Evolutionary conservation across 2,797 vertebrate genomes (phyloP).

Genomic region (Heterohyrax brucei): DNA sequence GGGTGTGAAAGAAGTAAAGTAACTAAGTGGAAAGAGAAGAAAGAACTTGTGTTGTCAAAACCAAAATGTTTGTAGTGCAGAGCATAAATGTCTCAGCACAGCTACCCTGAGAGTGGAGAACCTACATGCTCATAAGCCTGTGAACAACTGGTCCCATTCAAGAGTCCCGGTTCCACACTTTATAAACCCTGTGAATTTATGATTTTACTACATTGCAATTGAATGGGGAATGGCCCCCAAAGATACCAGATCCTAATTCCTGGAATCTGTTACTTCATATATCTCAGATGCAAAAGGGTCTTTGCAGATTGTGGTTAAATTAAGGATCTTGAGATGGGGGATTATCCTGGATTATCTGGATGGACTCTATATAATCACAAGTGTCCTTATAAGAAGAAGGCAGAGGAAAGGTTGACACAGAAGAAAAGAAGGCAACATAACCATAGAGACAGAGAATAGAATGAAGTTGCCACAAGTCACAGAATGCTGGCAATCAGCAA

Average conservation of each 20-base stretch:
- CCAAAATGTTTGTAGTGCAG: not conserved
- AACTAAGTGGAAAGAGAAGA: not conserved
- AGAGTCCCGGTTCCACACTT: not conserved
- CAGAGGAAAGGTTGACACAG: not conserved
- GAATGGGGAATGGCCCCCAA: not conserved
- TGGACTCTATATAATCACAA: not conserved
- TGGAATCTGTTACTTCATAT: not conserved
- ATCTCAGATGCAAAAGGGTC: not conserved
- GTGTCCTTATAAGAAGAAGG: not conserved
- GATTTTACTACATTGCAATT: not conserved
- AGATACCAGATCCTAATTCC: not conserved
- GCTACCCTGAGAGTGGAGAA: not conserved
- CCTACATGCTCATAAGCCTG: rapidly evolving
- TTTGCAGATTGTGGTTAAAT: not conserved
- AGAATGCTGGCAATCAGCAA: not conserved
- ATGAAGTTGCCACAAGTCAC: not conserved
- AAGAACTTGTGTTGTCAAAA: not conserved
- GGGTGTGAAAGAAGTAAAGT: not conserved
- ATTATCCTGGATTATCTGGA: not conserved
- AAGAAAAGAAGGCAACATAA: not conserved
- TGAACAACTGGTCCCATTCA: not conserved
- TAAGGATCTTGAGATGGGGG: not conserved
- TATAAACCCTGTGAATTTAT: not conserved
- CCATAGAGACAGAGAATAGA: not conserved
- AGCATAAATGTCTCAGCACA: not conserved